Evolutionary conservation across 2,888 invertebrate species (phyloP), one percentile per base, ranked within the genome.

Genomic region (Drosophila mayaguana): DNA sequence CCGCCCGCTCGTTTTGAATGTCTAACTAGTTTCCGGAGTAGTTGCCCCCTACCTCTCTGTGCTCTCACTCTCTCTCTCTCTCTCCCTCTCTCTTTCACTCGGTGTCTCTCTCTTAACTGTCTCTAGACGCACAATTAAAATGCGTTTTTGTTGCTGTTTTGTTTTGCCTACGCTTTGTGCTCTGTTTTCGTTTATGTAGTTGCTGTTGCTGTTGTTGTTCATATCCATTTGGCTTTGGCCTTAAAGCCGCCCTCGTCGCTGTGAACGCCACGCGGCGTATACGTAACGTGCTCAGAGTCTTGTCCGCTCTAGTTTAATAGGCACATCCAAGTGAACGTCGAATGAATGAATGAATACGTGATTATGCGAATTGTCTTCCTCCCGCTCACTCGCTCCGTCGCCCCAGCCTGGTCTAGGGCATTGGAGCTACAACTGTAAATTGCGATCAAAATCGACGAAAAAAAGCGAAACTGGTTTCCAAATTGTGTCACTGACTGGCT

Each of bases 401-500:
- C 42, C 11, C 36, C 12, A 22, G 48, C 54, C 54, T 59, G 16
- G 53, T 40, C 64, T 45, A 73, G 68, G 57, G 62, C 67, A 79
- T 73, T 68, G 46, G 46, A 64, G 67, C 68, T 69, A 74, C 81
- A 85, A 69, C 50, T 54, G 66, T 80, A 71, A 71, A 46, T 32
- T 40, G 54, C 69, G 72, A 53, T 62, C 34, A 50, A 7, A 40
- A 54, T 54, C 18, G 25, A 46, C 36, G 16, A 46, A 45, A 25
- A 57, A 57, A 61, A 68, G 34, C 68, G 67, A 85, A 86, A 86
- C 86, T 82, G 86, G 86, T 87, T 86, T 79, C 74, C 32, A 75
- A 87, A 83, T 85, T 87, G 86, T 87, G 86, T 87, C 86, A 87
- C 75, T 75, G 71, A 67, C 74, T 83, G 70, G 71, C 83, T 75